These are phyloP conservation scores for Zeuzera pyrina DNA, from an alignment of 2,888 invertebrate species.

Conservation along the genomic window DNA sequence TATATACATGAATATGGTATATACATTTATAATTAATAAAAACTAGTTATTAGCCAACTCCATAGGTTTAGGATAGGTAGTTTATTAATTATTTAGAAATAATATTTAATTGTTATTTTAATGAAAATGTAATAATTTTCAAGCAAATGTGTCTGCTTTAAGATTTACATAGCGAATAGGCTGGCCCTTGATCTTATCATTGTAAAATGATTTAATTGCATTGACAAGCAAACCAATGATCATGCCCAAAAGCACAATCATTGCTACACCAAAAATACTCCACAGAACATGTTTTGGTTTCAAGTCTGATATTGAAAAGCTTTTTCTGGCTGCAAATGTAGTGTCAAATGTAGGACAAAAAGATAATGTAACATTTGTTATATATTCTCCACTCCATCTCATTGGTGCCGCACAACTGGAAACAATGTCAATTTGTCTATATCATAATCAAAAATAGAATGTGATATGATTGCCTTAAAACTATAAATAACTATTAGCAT, in stretches of 20 bases:
- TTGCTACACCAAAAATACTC: slow-evolving; percentile 57
- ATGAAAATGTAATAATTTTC: no score
- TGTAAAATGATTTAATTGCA: slow-evolving; percentile 41
- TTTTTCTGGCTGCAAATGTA: slow-evolving; percentile 33
- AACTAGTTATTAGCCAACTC: slow-evolving; percentile 12
- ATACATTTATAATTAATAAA: slow-evolving; percentile 8
- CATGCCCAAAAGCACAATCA: slow-evolving; percentile 49
- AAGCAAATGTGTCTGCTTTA: slow-evolving; percentile 47
- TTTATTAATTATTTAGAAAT: slow-evolving; percentile 5
- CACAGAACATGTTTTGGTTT: slow-evolving; percentile 58
- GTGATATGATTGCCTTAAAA: no score
- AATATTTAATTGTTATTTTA: no score
- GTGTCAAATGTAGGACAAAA: slow-evolving; percentile 55
- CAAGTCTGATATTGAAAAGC: slow-evolving; percentile 39
- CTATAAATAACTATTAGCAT: no score
- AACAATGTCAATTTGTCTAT: slow-evolving; percentile 12
- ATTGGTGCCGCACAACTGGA: slow-evolving; percentile 64
- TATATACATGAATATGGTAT: slow-evolving; percentile 13
- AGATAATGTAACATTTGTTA: slow-evolving; percentile 51
- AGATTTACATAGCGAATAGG: slow-evolving; percentile 56
- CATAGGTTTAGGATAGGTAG: slow-evolving; percentile 16
- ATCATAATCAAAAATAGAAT: background rate
- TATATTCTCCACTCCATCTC: slow-evolving; percentile 45
- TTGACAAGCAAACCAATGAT: slow-evolving; percentile 50
- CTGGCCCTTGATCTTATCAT: slow-evolving; percentile 41